Evolutionary conservation across 1,140 invertebrate genomes (phyloP), one percentile per base, ranked within the genome.

Genomic region (Trichonephila clavipes): DNA sequence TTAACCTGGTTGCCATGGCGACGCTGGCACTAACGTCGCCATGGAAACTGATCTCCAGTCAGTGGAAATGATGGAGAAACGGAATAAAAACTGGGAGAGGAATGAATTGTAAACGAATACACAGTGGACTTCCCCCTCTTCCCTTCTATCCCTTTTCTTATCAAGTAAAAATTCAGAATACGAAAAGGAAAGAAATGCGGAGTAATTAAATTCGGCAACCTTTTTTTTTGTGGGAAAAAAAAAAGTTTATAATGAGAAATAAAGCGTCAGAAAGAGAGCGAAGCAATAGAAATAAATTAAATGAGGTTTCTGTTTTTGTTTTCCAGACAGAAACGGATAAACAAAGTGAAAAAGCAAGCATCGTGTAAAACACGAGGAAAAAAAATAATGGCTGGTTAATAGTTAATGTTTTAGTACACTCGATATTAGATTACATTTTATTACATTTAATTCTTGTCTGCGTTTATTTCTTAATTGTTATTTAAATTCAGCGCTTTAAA

Each of bases 21-120:
- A 77, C 72, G 14, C 72, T 77, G 72, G 28, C 72, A 77, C 72
- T 77, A 77, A 77, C 72, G 72, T 77, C 72, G 72, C 28, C 72
- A 77, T 77, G 72, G 72, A 16, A 77, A 77, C 72, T 16, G 34
- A 77, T 77, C 72, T 77, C 18, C 72, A 40, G 72, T 7, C 16
- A 16, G 24, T 77, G 72, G 21, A 34, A 77, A 77, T 28, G 72
- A 28, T 40, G 72, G 72, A 6, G 34, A n/a, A 24, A 69, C 66
- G 72, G 18, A 77, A 77, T 77, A 77, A 77, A 77, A 77, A 77
- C 28, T 77, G 12, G 14, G 66, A 18, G 14, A 34, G 18, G 72
- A 77, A 77, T 34, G 28, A 77, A 77, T 77, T 40, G 28, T 77
- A 77, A 77, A 34, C 24, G 72, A 77, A 77, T 34, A 77, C 21